Base-by-base conservation (phyloP, 2,797 vertebrate genomes). In the Aphelocoma californica region DNA sequence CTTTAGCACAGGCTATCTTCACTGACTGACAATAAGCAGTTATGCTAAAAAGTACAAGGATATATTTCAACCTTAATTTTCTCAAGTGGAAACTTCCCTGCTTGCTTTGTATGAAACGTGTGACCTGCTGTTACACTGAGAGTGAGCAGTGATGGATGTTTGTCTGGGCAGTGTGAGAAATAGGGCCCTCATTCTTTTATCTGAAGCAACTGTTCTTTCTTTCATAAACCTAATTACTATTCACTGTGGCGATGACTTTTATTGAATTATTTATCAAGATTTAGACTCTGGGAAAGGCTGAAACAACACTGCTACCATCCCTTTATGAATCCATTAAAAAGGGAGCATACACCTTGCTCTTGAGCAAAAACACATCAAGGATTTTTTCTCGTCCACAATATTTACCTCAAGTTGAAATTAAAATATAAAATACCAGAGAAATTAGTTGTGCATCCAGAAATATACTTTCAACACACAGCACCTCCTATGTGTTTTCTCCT, bases 211-310 rank as follows among this genome's bases (percentile, higher is more conserved):
- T 47, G 19, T 40, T 74, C 29, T 61, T 73, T 72, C 80, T 86
- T 79, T 77, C 40, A 86, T 81, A 81, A 87, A 66, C 57, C 53
- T 91, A 82, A 87, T 60, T 87, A 47, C 24, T 50, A 40, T 58
- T 81, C 72, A 38, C 36, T 20, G n/a, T 62, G 86, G 34, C 4
- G 0, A 47, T 81, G 32, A 51, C 51, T 86, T 95, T 89, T 66
- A 70, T 36, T 83, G 42, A 90, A 83, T 90, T 94, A 93, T 94
- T 95, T 86, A 83, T 50, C 62, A 73, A 79, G 29, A 83, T 87
- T 74, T 67, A 84, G 62, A 60, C 14, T 1, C 64, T 69, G 19
- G 40, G 28, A 90, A 88, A 51, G 32, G 40, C 62, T 93, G 69
- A 74, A 90, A 72, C 32, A 95, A 69, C 40, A 58, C 19, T 72